These are phyloP conservation scores for Eupithecia subfuscata DNA, from an alignment of 2,888 invertebrate species.

Conservation along the genomic window DNA sequence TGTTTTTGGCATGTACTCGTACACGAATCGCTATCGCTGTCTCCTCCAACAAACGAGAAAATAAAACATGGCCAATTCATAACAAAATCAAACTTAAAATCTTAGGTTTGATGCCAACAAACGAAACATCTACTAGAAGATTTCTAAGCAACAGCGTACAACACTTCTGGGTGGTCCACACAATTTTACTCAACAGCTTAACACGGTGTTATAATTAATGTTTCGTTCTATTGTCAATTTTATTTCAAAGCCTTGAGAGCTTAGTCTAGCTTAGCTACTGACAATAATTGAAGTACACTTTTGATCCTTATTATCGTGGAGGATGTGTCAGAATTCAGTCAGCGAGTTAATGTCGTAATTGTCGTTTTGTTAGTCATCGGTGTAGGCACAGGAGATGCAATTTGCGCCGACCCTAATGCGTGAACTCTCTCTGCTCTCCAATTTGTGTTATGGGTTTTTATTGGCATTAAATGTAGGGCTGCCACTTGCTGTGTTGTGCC, in stretches of 20 bases:
- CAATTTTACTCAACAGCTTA: background rate
- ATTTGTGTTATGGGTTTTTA: constrained; percentile 57
- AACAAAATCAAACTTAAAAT: background rate
- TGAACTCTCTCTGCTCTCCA: constrained; percentile 57
- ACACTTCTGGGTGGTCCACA: background rate
- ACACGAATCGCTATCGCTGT: background rate
- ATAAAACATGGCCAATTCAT: background rate
- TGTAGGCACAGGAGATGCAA: constrained; percentile 45
- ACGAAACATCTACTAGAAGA: background rate
- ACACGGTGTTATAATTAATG: background rate
- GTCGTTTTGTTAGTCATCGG: constrained; percentile 35
- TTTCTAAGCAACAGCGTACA: background rate
- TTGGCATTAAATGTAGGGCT: constrained; percentile 53
- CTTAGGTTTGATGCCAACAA: background rate
- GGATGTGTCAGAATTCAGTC: constrained; percentile 1
- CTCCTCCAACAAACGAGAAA: background rate
- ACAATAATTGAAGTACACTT: background rate
- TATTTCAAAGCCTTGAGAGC: background rate
- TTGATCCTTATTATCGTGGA: background rate
- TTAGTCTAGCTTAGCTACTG: background rate
- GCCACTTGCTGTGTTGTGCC: too few relatives aligned
- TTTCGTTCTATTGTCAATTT: background rate
- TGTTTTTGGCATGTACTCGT: background rate
- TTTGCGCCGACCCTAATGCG: constrained; percentile 61
- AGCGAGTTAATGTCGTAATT: constrained; percentile 8